A percentile compares a stretch with the other conserved stretches of the same genome.
These are phyloP conservation scores for Omphaloscelis lunosa DNA, from an alignment of 2,888 invertebrate genomes.

Conservation along the genomic window DNA sequence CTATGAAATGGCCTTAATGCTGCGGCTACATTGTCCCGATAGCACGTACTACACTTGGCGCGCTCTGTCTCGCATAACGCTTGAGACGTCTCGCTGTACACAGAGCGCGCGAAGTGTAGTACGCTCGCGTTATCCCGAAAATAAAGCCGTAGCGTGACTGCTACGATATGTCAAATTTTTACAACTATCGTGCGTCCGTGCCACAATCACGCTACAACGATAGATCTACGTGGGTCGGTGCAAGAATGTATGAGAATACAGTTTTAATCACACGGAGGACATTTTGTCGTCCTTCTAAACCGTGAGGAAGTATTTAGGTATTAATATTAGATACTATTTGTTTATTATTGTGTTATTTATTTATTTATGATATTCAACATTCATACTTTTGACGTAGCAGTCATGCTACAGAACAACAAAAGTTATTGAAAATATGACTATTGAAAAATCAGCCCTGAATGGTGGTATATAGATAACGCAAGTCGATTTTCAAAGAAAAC, in stretches of 20 bases:
- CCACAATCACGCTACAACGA: not conserved
- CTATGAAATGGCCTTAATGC: too few species aligned
- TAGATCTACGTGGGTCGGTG: too few species aligned
- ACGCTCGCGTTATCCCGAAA: too few species aligned
- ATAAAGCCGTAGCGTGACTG: not conserved
- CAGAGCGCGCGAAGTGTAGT: too few species aligned
- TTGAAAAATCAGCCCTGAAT: not conserved
- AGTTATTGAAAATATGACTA: not conserved
- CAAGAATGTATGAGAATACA: not conserved
- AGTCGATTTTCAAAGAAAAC: slow-evolving; percentile 28
- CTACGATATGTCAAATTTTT: not conserved
- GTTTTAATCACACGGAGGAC: not conserved
- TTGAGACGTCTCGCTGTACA: not conserved
- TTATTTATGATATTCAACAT: not conserved
- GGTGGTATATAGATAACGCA: not conserved
- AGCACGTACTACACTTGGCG: too few species aligned
- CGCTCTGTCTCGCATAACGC: too few species aligned
- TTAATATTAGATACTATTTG: not conserved
- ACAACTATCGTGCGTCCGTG: not conserved
- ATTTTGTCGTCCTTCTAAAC: not conserved
- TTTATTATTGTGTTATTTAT: too few species aligned
- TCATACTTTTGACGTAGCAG: not conserved
- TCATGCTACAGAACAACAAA: too few species aligned
- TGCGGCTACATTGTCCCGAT: too few species aligned
- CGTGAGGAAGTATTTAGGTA: not conserved